Conservation (phyloP, 2,888 invertebrate genomes). For the Epistrophella euchroma region DNA sequence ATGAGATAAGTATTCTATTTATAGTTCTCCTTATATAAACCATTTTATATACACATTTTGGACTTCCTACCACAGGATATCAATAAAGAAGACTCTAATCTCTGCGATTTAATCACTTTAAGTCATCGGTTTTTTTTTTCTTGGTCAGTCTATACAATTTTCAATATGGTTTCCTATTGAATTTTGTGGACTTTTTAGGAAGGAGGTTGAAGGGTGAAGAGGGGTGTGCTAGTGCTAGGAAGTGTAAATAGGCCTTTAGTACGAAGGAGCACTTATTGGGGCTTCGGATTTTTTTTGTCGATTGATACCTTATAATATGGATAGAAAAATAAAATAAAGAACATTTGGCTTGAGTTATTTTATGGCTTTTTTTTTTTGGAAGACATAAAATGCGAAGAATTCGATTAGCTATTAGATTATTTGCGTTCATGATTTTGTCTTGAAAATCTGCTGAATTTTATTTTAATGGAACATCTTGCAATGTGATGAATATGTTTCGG, state of each 20-base stretch:
- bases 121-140: conserved; percentile 32
- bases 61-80: conserved; percentile 40
- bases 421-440: neutral
- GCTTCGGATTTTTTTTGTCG: neutral
- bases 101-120: conserved; percentile 50
- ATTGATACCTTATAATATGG: neutral
- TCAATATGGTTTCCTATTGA: conserved; percentile 42
- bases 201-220: too few species aligned
- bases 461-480: conserved; percentile 2
- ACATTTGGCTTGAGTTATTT: neutral
- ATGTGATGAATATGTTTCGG: neutral
- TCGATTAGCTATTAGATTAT: conserved; percentile 5
- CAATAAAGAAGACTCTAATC: conserved; percentile 72
- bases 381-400: conserved; percentile 11
- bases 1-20: conserved; percentile 3
- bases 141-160: conserved; percentile 42
- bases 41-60: conserved; percentile 13
- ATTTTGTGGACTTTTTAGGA: neutral
- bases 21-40: conserved; percentile 6
- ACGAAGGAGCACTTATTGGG: conserved; percentile 5
- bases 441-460: conserved; percentile 7
- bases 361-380: neutral
- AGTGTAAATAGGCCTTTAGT: conserved; percentile 1
- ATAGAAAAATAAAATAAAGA: neutral
- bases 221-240: too few species aligned